Evolutionary conservation across 2,888 invertebrate genomes (phyloP), one percentile per base, ranked within the genome.

Genomic region (Aphidius colemani): DNA sequence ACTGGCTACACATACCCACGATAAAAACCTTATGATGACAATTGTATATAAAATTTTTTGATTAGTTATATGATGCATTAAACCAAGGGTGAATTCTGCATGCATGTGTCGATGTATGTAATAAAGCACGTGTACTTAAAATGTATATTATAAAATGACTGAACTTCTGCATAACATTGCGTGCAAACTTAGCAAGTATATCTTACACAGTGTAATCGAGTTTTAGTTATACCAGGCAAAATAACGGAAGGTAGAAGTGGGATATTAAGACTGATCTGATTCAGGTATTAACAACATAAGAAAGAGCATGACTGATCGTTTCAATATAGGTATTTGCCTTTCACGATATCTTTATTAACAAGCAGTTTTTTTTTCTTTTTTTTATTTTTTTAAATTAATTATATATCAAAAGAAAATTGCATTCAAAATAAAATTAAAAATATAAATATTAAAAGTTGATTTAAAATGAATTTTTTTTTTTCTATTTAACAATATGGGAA

Each of bases 1-100:
- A 79, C 77, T 78, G 77, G 75, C 74, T 78, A 76, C 75, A 75
- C 79, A 78, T 79, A 78, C 79, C 77, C 76, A 72, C 77, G 78
- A 78, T 78, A 78, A 78, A 78, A 30, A 63, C 55, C 45, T 59
- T 63, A 59, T 61, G 53, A 46, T 56, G 50, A 30, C 30, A 30
- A 30, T 30, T 30, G 30, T 30, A 30, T 30, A 30, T 30, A 30
- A 30, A 30, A 30, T 5, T 50, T 56, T 57, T 30, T 40, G 40
- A 46, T 48, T 59, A 18, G 53, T 49, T 40, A 60, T 50, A 61
- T 48, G 59, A 60, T 62, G 64, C 66, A 66, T 63, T 66, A 66
- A 66, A 58, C 51, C 46, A 41, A 46, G 59, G 59, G 13, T 30
- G 8, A 45, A 11, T 11, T 45, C 51, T n/a, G 9, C 48, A 48